Evolutionary conservation across 2,113 vertebrate genomes (phyloP).

Genomic region (Zosterops borbonicus): DNA sequence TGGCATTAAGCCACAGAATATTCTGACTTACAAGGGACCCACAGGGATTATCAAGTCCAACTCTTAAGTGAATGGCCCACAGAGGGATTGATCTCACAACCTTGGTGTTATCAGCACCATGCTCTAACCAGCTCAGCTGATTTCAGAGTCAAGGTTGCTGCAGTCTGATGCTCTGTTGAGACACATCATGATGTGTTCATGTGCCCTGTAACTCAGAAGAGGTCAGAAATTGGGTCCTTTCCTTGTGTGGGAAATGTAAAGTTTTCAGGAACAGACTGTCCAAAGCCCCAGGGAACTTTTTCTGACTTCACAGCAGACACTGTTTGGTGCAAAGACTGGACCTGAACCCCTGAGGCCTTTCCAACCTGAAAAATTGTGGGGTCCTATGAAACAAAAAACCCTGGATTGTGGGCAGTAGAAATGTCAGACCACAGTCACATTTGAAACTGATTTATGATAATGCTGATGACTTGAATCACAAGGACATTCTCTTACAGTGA

Average conservation of each 20-base stretch:
- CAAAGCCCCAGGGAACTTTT: neutral
- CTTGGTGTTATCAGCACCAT: neutral
- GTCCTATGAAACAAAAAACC: neutral
- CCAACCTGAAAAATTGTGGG: neutral
- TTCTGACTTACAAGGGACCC: neutral
- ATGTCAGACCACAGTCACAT: neutral
- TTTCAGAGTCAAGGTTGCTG: neutral
- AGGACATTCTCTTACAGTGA: neutral
- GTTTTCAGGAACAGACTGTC: neutral
- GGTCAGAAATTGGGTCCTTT: neutral
- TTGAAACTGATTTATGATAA: neutral
- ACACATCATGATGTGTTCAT: neutral
- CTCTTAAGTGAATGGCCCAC: neutral
- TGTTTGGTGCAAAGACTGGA: neutral
- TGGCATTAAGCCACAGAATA: fast-evolving
- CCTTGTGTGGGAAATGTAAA: neutral
- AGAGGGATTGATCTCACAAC: neutral
- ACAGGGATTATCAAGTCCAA: neutral
- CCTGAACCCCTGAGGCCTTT: neutral
- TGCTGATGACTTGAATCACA: neutral
- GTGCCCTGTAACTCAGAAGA: neutral
- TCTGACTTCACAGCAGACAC: neutral
- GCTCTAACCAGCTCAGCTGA: neutral
- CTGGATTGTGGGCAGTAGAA: neutral
- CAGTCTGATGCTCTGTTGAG: neutral